Evolutionary conservation across 2,888 invertebrate genomes (phyloP).

Genomic region (Corythucha ciliata): DNA sequence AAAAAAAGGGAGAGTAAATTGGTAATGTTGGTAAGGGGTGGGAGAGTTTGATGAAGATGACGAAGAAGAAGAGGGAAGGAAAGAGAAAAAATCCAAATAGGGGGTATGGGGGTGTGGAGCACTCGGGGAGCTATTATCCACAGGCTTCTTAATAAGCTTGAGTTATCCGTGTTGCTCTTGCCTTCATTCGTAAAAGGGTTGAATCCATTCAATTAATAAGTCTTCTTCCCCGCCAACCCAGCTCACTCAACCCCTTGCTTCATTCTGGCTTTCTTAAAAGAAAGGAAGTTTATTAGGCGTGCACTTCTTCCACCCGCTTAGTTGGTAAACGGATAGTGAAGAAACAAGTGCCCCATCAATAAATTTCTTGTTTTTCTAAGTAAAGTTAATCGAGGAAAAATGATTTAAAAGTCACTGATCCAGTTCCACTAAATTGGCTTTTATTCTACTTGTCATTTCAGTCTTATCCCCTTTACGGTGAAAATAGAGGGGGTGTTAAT

Average conservation of each 20-base stretch:
- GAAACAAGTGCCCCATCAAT: too few species aligned
- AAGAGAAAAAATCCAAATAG: constrained; percentile 22
- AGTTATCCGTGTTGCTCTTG: constrained; percentile 21
- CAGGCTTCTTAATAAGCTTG: constrained; percentile 25
- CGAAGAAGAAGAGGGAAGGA: constrained; percentile 2
- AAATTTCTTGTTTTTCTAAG: too few species aligned
- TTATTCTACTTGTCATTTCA: too few species aligned
- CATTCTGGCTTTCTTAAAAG: too few species aligned
- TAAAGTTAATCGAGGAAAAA: too few species aligned
- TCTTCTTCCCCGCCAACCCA: constrained; percentile 1
- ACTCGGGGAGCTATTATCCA: constrained; percentile 26
- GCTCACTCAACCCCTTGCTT: constrained; percentile 6
- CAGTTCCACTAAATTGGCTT: too few species aligned
- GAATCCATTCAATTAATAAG: constrained; percentile 28
- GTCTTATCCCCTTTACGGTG: too few species aligned
- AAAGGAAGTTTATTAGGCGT: constrained; percentile 9
- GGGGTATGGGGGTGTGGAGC: too few species aligned
- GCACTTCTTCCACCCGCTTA: too few species aligned
- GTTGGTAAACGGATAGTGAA: too few species aligned
- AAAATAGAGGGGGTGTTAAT: too few species aligned
- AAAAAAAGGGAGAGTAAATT: not conserved
- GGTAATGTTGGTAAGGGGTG: constrained; percentile 3
- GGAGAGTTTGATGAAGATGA: not conserved
- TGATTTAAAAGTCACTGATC: too few species aligned
- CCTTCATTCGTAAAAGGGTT: constrained; percentile 19